Conservation (phyloP, 2,113 vertebrate species). For the Gobio gobio region DNA sequence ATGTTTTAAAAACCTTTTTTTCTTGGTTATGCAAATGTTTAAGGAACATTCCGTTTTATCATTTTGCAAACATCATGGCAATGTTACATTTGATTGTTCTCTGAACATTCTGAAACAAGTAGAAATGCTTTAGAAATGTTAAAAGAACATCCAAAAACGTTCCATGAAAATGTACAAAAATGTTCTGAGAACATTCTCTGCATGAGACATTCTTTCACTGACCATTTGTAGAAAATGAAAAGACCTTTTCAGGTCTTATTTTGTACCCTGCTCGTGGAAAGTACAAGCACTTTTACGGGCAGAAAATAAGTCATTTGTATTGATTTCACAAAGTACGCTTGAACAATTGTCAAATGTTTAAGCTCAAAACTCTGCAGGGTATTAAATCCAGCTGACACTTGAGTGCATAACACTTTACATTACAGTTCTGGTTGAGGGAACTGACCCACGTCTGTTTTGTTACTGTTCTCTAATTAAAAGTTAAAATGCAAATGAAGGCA, state of each 20-base stretch:
- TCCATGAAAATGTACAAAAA: too few species aligned
- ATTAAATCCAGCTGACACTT: slow-evolving; percentile 65
- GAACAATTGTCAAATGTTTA: slow-evolving; percentile 46
- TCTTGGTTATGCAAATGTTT: too few species aligned
- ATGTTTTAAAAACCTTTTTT: too few species aligned
- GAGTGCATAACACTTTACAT: slow-evolving; percentile 61
- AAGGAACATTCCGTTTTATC: too few species aligned
- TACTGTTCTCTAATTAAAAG: slow-evolving; percentile 67
- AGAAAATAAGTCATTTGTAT: neutral
- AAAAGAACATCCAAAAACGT: too few species aligned
- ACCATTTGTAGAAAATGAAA: neutral
- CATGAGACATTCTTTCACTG: neutral
- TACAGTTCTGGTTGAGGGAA: slow-evolving; percentile 64
- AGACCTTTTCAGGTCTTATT: neutral
- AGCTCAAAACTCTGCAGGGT: slow-evolving; percentile 63
- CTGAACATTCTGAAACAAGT: too few species aligned
- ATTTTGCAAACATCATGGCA: too few species aligned
- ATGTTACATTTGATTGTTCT: too few species aligned
- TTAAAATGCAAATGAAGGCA: slow-evolving; percentile 60
- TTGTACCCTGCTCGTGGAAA: neutral
- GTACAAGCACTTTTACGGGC: neutral
- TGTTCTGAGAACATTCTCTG: too few species aligned
- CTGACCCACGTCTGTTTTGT: slow-evolving; percentile 39
- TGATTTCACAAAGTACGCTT: neutral
- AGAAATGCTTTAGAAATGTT: too few species aligned